Percentiles rank a stretch among this genome's conserved stretches.
Evolutionary conservation across 35 echinoderm and acorn worm species (phyloP).

Genomic region (Chiridota heheva): DNA sequence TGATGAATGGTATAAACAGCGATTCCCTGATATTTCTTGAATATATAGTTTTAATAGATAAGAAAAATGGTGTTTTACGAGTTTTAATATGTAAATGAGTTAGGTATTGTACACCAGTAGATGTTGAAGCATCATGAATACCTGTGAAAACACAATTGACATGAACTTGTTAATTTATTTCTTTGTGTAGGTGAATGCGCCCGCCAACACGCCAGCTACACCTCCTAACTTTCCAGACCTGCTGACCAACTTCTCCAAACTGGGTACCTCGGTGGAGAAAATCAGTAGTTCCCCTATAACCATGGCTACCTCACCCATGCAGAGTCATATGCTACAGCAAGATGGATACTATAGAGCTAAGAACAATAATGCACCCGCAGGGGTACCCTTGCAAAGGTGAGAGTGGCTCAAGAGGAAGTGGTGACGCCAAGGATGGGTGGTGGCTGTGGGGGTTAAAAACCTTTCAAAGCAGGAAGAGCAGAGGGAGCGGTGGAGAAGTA

Average conservation of each 20-base stretch:
- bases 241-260: conserved; percentile 90
- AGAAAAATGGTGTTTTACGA: too few species aligned
- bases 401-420: conserved; percentile 15
- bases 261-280: conserved; percentile 83
- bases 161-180: conserved; percentile 10
- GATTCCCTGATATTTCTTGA: too few species aligned
- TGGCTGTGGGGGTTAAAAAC: too few species aligned
- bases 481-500: too few species aligned
- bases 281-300: conserved; percentile 70
- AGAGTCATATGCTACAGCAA: conserved; percentile 41
- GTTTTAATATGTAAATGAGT: too few species aligned
- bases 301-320: conserved; percentile 60
- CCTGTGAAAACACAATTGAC: too few species aligned
- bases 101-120: too few species aligned
- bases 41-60: too few species aligned
- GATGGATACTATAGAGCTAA: conserved; percentile 49
- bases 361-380: conserved; percentile 74
- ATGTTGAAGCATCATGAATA: too few species aligned
- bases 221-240: conserved; percentile 98
- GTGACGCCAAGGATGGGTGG: conserved; percentile 24
- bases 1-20: too few species aligned
- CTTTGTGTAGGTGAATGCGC: conserved; percentile 72
- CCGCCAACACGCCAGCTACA: conserved; percentile 98
- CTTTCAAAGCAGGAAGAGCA: too few species aligned
- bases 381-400: conserved; percentile 84